phyloP scores from a whole-genome alignment of 2,888 invertebrate species.

The Amphipoea lucens region DNA sequence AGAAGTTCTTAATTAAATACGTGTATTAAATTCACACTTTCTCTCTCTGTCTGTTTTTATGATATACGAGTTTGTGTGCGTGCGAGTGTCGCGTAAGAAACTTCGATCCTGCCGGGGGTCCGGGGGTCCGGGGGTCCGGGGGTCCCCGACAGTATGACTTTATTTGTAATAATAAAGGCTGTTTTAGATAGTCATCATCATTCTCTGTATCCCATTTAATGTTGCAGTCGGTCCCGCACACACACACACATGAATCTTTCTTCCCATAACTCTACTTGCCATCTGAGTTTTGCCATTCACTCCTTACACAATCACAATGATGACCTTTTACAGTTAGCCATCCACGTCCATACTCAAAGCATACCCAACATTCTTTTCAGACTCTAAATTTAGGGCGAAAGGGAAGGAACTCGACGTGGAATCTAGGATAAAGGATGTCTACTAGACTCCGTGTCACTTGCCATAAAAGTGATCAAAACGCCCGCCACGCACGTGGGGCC shows the following conservation, averaged over 20 bases:
- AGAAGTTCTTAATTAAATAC: too few relatives aligned
- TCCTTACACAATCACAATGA: background rate
- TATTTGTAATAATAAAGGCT: too few relatives aligned
- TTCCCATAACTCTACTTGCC: background rate
- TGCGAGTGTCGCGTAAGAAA: too few relatives aligned
- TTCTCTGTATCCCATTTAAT: background rate
- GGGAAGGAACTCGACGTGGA: background rate
- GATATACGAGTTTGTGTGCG: too few relatives aligned
- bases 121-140: too few relatives aligned
- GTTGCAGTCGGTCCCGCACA: background rate
- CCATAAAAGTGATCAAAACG: background rate
- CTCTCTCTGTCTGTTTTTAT: too few relatives aligned
- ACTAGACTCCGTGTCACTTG: background rate
- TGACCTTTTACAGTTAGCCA: background rate
- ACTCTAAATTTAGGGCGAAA: background rate
- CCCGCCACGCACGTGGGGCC: slow-evolving; percentile 14
- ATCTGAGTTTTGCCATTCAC: background rate
- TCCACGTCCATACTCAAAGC: background rate
- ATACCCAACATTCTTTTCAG: background rate
- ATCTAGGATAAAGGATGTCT: background rate
- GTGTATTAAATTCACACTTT: too few relatives aligned
- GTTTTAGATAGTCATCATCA: background rate
- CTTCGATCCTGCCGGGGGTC: too few relatives aligned
- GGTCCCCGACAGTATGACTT: too few relatives aligned
- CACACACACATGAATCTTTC: background rate